Evolutionary conservation across 2,113 vertebrate genomes (phyloP).

Genomic region (Baryphthengus martii): DNA sequence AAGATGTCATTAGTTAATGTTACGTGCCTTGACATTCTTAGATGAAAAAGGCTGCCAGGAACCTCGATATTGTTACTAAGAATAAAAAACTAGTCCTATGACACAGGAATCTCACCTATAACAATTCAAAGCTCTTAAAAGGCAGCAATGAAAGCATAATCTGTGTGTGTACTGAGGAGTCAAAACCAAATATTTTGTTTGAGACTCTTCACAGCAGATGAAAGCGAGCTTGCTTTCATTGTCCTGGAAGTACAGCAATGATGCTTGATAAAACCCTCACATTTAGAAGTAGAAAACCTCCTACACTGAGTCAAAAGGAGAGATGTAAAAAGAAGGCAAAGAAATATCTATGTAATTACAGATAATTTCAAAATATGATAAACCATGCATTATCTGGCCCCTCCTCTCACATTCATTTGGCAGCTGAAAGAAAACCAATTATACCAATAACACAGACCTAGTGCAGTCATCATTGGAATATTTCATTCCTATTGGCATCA

Average conservation of each 20-base stretch:
- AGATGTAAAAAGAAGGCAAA: background rate
- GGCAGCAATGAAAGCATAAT: background rate
- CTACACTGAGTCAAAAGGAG: background rate
- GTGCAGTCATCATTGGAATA: background rate
- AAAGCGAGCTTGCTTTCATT: background rate
- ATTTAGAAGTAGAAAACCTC: background rate
- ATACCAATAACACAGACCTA: background rate
- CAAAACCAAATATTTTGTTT: background rate
- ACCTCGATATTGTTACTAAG: background rate
- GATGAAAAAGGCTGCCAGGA: background rate
- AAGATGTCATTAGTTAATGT: background rate
- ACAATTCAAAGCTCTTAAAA: background rate
- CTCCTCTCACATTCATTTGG: background rate
- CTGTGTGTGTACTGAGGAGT: background rate
- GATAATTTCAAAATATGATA: background rate
- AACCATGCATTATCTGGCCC: background rate
- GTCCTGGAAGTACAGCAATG: background rate
- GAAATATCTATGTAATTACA: background rate
- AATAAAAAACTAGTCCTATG: background rate
- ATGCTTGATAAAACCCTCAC: background rate
- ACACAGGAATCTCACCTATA: background rate
- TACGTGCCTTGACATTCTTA: background rate
- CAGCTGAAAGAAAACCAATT: background rate
- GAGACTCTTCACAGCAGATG: background rate
- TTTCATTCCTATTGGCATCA: background rate